phyloP scores from a whole-genome alignment of 1,140 invertebrate genomes.

The Yoshiicerus persimilis region DNA sequence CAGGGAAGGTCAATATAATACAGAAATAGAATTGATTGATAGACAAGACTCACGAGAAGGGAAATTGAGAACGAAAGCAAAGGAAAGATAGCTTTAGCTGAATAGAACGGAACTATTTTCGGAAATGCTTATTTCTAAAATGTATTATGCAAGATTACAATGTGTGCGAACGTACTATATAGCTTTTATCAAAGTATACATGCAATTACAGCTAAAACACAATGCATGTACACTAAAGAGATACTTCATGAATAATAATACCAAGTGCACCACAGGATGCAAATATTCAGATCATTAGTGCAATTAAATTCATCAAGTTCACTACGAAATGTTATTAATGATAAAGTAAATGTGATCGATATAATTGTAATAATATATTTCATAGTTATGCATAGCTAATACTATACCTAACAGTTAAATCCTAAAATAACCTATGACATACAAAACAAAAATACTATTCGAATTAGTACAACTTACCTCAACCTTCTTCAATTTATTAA shows the following conservation, averaged over 20 bases:
- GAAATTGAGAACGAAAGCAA: not conserved
- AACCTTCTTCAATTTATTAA: too few species aligned
- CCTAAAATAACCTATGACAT: too few species aligned
- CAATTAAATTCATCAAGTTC: not conserved
- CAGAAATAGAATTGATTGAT: not conserved
- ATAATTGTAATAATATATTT: not conserved
- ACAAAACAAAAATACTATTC: too few species aligned
- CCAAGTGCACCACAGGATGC: not conserved
- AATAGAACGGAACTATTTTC: not conserved
- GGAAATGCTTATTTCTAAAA: conserved; percentile 10
- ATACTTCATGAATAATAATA: not conserved
- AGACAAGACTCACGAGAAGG: not conserved
- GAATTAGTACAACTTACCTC: not conserved
- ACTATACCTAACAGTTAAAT: not conserved
- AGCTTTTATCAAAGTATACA: not conserved
- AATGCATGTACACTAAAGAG: too few species aligned
- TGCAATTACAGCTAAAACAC: not conserved
- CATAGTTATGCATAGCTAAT: not conserved
- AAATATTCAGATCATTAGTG: not conserved
- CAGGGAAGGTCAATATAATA: not conserved
- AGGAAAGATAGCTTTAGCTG: not conserved
- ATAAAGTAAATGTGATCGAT: not conserved
- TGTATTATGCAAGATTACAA: not conserved
- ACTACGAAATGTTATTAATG: not conserved
- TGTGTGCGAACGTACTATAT: not conserved